Percentiles rank a stretch among this genome's conserved stretches.
Evolutionary conservation across 2,113 vertebrate species (phyloP).

Genomic region (Benitochromis conjunctus): DNA sequence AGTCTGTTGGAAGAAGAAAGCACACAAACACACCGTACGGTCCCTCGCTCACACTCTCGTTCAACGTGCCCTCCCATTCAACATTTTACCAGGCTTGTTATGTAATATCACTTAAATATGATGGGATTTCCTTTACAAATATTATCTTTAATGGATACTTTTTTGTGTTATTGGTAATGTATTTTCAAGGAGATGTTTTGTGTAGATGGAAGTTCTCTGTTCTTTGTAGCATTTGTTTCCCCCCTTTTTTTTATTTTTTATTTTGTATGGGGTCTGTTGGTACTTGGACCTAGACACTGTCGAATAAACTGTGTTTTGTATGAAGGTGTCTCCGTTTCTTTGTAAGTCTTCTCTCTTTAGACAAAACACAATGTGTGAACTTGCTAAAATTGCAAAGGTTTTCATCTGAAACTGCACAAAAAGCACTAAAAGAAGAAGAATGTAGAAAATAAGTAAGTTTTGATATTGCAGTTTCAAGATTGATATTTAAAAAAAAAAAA

Average conservation of each 20-base stretch:
- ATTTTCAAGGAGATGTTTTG: conserved; percentile 77
- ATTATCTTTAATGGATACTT: conserved; percentile 62
- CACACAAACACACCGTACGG: background rate
- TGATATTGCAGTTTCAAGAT: background rate
- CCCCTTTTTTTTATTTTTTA: conserved; percentile 5
- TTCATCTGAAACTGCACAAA: background rate
- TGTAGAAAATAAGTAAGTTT: background rate
- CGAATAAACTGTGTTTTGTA: conserved; percentile 78
- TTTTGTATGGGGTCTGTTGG: conserved; percentile 71
- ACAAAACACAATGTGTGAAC: accelerated
- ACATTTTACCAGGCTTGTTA: conserved; percentile 44
- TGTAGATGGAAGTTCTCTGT: conserved; percentile 71
- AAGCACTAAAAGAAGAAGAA: background rate
- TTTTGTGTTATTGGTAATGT: conserved; percentile 74
- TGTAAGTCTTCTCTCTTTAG: background rate
- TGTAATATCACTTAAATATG: conserved; percentile 44
- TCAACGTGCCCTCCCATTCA: conserved; percentile 2
- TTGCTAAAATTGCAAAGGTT: background rate
- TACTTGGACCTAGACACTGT: conserved; percentile 76
- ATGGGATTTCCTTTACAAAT: conserved; percentile 48
- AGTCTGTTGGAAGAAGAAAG: conserved; percentile 17
- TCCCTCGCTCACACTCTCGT: conserved; percentile 6
- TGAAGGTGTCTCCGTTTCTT: background rate
- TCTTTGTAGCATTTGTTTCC: conserved; percentile 72
- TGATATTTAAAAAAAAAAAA: background rate